Conservation (phyloP, 2,797 vertebrate genomes). For the Ataeniobius toweri region DNA sequence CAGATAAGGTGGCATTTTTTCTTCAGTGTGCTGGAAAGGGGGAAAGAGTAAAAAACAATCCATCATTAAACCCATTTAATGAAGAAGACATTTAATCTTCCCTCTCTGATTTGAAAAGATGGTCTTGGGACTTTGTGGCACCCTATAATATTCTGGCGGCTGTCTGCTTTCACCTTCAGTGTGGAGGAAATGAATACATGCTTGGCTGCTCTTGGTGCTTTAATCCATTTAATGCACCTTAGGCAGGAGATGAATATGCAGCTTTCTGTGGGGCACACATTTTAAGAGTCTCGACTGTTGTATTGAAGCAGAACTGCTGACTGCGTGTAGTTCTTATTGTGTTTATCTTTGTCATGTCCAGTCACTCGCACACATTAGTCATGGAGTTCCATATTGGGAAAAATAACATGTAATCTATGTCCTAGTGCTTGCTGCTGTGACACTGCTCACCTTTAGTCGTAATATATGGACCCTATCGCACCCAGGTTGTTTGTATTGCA, state of each 20-base stretch:
- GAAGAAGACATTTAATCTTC: constrained; percentile 59
- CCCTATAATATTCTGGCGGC: constrained; percentile 55
- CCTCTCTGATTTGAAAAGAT: constrained; percentile 56
- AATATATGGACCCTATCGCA: constrained; percentile 13
- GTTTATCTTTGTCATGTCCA: constrained; percentile 50
- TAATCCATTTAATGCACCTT: constrained; percentile 77
- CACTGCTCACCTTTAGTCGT: neutral
- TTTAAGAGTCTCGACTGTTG: constrained; percentile 50
- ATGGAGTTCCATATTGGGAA: constrained; percentile 30
- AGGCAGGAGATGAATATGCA: constrained; percentile 58
- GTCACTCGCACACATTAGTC: constrained; percentile 40
- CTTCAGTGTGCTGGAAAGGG: neutral
- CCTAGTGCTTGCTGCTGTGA: constrained; percentile 17
- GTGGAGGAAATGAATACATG: constrained; percentile 69
- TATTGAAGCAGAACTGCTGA: constrained; percentile 60
- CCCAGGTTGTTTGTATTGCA: constrained; percentile 9
- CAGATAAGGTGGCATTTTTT: neutral
- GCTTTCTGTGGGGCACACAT: constrained; percentile 48
- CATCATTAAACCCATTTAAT: constrained; percentile 36
- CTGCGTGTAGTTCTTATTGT: constrained; percentile 35
- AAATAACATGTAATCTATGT: constrained; percentile 18
- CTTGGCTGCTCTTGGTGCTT: constrained; percentile 70
- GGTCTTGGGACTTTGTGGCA: constrained; percentile 60
- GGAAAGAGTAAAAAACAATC: constrained; percentile 8
- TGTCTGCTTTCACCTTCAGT: constrained; percentile 51